Evolutionary conservation across 2,113 vertebrate species (phyloP).

Genomic region (Microcebus lehilahytsara): DNA sequence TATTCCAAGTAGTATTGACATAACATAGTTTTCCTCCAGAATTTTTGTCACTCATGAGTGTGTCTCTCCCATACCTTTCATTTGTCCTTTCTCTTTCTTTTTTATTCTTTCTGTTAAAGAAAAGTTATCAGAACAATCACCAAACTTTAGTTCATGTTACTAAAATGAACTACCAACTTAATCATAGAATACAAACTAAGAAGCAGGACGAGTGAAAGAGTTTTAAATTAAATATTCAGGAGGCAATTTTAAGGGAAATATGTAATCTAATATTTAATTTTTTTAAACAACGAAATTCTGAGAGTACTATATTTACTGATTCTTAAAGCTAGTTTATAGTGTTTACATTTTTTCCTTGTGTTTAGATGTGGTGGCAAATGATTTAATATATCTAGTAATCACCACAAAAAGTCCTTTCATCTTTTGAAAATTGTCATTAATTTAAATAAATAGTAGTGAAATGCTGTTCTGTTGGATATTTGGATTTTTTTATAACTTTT

Average conservation of each 20-base stretch:
- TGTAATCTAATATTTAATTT: slow-evolving; percentile 73
- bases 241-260: slow-evolving; percentile 79
- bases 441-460: slow-evolving; percentile 72
- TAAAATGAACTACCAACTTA: slow-evolving; percentile 85
- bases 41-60: slow-evolving; percentile 85
- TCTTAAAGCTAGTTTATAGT: slow-evolving; percentile 79
- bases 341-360: slow-evolving; percentile 70
- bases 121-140: slow-evolving; percentile 92
- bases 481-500: slow-evolving; percentile 68
- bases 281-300: slow-evolving; percentile 80
- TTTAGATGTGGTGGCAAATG: slow-evolving; percentile 82
- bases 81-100: slow-evolving; percentile 85
- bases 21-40: slow-evolving; percentile 79
- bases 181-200: slow-evolving; percentile 75
- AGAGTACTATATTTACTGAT: slow-evolving; percentile 67
- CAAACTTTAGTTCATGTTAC: slow-evolving; percentile 91
- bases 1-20: slow-evolving; percentile 78
- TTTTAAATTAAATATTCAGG: slow-evolving; percentile 74
- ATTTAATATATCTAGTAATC: slow-evolving; percentile 77
- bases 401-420: slow-evolving; percentile 69
- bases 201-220: slow-evolving; percentile 77
- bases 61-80: slow-evolving; percentile 87
- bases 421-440: slow-evolving; percentile 80
- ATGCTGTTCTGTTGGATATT: slow-evolving; percentile 79
- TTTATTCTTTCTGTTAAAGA: slow-evolving; percentile 88